Base-by-base conservation (phyloP, 1,140 invertebrate species). In the Steinernema feltiae region DNA sequence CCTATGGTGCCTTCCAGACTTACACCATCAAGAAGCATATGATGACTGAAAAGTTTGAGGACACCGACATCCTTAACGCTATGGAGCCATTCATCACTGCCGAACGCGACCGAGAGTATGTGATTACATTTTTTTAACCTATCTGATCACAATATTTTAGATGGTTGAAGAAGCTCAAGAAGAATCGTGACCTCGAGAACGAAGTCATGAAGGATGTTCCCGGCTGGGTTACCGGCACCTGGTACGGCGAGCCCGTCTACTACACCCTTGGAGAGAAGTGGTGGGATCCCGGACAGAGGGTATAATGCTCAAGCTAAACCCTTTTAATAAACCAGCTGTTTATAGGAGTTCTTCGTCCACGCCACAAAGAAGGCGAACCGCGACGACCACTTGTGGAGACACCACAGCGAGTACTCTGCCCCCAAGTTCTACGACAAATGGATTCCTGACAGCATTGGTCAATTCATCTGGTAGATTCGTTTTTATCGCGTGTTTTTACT, bases 151-250 rank as follows among this genome's bases (percentile, higher is more conserved):
- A 48, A 48, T 32, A 24, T 77, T 85, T 70, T 72, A 88, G 88
- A 71, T 86, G 81, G 75, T 76, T 88, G 32, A 87, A 83, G 78
- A 82, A 87, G 69, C 48, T 87, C 70, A 81, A 85, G 15, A 82
- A 82, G 31, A 87, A 87, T 76, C 80, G 88, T 31, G 88, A 89
- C 41, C 82, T 87, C 48, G 88, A 89, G 73, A 86, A 87, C 46
- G 84, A 88, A 72, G 77, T 89, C 32, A 89, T 89, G 88, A 89
- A 89, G 79, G 83, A 88, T 75, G 87, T 88, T 27, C 86, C 87
- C 21, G 88, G 87, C 30, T 89, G 88, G 88, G 84, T 87, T 71
- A 85, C 83, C 18, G 88, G 88, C 18, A 89, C 87, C 15, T 84
- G 87, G 76, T 88, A 86, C 73, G 88, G 88, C 30, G 85, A 89